Evolutionary conservation across 2,113 vertebrate species (phyloP).

Genomic region (Stercorarius parasiticus): DNA sequence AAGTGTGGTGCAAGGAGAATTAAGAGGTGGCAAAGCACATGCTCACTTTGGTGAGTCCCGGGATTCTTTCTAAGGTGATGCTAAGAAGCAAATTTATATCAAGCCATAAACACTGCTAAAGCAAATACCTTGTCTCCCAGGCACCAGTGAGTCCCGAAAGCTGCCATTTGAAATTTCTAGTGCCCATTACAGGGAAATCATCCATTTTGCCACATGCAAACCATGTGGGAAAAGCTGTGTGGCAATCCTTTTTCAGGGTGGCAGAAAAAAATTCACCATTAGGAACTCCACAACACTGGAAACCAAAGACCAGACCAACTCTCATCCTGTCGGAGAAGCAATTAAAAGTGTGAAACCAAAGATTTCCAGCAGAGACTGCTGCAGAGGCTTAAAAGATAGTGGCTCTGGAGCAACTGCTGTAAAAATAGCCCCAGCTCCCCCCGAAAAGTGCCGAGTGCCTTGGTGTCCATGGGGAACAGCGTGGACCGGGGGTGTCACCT

Average conservation of each 20-base stretch:
- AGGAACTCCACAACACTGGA: not conserved
- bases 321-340: not conserved
- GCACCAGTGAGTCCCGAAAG: not conserved
- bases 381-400: not conserved
- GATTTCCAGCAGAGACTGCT: conserved; percentile 36
- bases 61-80: not conserved
- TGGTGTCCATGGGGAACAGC: not conserved
- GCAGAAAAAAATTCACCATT: not conserved
- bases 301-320: not conserved
- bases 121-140: not conserved
- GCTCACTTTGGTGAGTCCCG: not conserved
- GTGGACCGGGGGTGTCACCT: not conserved
- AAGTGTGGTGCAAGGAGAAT: not conserved
- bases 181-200: not conserved
- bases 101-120: not conserved
- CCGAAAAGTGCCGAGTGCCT: not conserved
- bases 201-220: not conserved
- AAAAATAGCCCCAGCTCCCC: not conserved
- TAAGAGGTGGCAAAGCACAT: not conserved
- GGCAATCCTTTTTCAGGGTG: not conserved
- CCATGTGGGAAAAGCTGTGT: not conserved
- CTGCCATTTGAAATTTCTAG: not conserved
- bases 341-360: conserved; percentile 5
- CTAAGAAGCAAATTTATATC: not conserved
- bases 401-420: not conserved